These are phyloP conservation scores for Drosophila bipectinata DNA, from an alignment of 1,140 invertebrate species.

Conservation along the genomic window DNA sequence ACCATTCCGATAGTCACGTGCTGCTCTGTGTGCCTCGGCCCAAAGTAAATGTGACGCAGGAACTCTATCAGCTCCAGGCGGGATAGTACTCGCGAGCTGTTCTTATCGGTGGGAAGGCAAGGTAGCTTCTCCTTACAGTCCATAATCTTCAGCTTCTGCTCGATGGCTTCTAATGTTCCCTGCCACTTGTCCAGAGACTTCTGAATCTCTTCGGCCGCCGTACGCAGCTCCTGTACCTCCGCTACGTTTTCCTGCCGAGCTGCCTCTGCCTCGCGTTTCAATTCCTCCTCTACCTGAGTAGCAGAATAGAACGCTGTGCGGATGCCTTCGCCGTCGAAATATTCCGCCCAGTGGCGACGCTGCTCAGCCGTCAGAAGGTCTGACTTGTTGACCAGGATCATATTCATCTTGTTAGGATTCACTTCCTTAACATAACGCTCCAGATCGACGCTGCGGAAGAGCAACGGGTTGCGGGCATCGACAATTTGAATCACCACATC, in stretches of 20 bases:
- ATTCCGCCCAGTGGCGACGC: conserved; percentile 93
- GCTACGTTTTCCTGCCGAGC: conserved; percentile 58
- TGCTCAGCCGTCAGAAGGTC: conserved; percentile 95
- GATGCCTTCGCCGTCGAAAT: conserved; percentile 90
- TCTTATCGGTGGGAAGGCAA: conserved; percentile 67
- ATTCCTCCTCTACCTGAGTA: conserved; percentile 86
- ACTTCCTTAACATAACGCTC: conserved; percentile 96
- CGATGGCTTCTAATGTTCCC: conserved; percentile 84
- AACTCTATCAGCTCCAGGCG: conserved; percentile 87
- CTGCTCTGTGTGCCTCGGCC: conserved; percentile 85
- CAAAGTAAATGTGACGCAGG: conserved; percentile 88
- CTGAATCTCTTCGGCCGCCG: conserved; percentile 84
- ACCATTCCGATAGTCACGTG: conserved; percentile 95
- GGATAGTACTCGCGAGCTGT: conserved; percentile 85
- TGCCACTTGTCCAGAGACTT: conserved; percentile 85
- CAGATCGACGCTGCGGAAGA: conserved; percentile 98
- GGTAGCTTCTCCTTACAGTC: conserved; percentile 18
- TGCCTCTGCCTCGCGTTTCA: conserved; percentile 83
- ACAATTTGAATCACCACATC: conserved; percentile 98
- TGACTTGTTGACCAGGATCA: conserved; percentile 98
- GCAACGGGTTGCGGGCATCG: conserved; percentile 97
- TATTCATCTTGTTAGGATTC: conserved; percentile 89
- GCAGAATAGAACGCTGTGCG: conserved; percentile 94
- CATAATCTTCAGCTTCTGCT: conserved; percentile 62
- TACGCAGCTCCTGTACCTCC: conserved; percentile 71